phyloP scores from a whole-genome alignment of 2,797 vertebrate species.

The Carcharodon carcharias region DNA sequence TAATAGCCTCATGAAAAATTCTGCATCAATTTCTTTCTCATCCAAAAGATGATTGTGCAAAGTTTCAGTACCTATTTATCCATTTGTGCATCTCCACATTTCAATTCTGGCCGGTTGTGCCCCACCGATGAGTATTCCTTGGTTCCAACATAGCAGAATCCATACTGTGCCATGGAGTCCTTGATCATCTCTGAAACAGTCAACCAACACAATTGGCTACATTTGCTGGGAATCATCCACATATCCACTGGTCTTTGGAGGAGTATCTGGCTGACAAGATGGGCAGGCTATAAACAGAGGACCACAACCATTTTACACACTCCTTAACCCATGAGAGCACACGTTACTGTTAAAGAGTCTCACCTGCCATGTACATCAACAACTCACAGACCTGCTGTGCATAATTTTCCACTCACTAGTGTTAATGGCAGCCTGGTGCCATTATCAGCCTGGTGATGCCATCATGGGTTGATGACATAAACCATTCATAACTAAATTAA shows the following conservation, averaged over 20 bases:
- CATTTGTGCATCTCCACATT: background rate
- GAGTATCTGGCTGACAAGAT: background rate
- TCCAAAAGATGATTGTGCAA: background rate
- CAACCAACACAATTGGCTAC: background rate
- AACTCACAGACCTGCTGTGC: background rate
- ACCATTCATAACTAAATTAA: background rate
- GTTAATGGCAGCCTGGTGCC: background rate
- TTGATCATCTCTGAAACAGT: background rate
- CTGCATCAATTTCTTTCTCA: background rate
- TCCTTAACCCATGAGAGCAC: background rate
- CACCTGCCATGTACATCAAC: background rate
- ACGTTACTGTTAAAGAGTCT: background rate
- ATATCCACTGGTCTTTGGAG: background rate
- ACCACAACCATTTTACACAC: background rate
- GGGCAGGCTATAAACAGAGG: background rate
- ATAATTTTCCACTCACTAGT: background rate
- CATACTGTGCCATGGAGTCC: background rate
- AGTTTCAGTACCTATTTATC: background rate
- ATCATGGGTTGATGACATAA: background rate
- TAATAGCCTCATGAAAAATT: background rate
- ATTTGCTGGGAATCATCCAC: background rate
- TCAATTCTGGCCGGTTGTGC: background rate
- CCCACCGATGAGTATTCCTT: background rate
- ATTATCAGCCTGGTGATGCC: background rate
- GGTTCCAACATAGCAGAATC: background rate